Percentiles rank a stretch among this genome's conserved stretches.
phyloP scores from a whole-genome alignment of 2,888 invertebrate species.

The Orthonevra nobilis region DNA sequence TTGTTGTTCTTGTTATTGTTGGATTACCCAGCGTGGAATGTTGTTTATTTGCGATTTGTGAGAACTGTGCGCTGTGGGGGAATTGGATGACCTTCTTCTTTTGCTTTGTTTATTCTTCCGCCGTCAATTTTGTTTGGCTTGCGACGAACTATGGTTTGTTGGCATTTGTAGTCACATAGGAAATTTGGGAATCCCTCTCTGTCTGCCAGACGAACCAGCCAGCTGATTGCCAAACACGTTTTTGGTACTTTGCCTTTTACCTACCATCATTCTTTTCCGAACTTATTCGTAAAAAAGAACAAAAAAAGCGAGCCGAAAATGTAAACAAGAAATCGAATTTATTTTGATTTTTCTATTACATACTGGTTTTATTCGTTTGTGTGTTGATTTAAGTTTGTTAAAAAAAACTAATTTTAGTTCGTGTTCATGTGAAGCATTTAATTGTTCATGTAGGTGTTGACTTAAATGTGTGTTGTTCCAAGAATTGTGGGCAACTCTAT shows the following conservation, averaged over 20 bases:
- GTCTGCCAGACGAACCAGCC: background rate
- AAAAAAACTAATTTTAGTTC: too few species aligned
- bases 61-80: slow-evolving; percentile 16
- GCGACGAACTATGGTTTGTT: slow-evolving; percentile 3
- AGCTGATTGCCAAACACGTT: slow-evolving; percentile 25
- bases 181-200: background rate
- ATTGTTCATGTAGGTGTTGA: too few species aligned
- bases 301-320: background rate
- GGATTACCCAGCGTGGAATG: too few species aligned
- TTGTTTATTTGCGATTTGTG: background rate
- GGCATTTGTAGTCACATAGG: background rate
- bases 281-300: too few species aligned
- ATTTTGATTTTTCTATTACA: too few species aligned
- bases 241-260: too few species aligned
- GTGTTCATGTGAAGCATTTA: too few species aligned
- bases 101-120: slow-evolving; percentile 12
- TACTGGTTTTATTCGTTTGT: too few species aligned
- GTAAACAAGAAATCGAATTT: background rate
- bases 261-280: too few species aligned
- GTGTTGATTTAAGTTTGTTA: too few species aligned
- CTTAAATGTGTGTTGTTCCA: too few species aligned
- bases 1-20: background rate
- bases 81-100: slow-evolving; percentile 45
- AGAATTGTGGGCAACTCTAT: too few species aligned
- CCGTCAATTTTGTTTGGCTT: background rate